Percentiles rank a stretch among this genome's conserved stretches.
These are phyloP conservation scores for Tridacna gigas DNA, from an alignment of 2,888 invertebrate genomes.

Conservation along the genomic window DNA sequence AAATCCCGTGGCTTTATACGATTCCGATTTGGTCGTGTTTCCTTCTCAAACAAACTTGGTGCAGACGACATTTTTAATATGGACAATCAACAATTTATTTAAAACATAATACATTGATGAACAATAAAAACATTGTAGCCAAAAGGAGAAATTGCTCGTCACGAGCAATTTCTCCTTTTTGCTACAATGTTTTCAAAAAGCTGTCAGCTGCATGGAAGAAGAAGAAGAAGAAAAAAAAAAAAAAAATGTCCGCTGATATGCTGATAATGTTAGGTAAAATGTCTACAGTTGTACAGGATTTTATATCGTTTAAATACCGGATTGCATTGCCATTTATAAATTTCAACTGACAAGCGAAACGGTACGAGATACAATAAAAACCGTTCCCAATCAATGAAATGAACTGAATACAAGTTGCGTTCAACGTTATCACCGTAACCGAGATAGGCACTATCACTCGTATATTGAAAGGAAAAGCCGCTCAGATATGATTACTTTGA, in stretches of 20 bases:
- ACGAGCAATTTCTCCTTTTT: too few species aligned
- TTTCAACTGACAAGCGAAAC: slow-evolving; percentile 61
- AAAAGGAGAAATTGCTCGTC: too few species aligned
- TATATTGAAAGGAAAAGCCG: slow-evolving; percentile 39
- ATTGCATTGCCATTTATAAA: slow-evolving; percentile 66
- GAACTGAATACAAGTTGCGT: slow-evolving; percentile 30
- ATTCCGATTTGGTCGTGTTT: slow-evolving; percentile 49
- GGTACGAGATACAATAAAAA: slow-evolving; percentile 56
- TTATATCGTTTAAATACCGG: slow-evolving; percentile 53
- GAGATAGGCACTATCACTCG: slow-evolving; percentile 38
- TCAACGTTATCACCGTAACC: slow-evolving; percentile 48
- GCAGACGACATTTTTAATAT: too few species aligned
- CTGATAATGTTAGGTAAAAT: slow-evolving; percentile 24
- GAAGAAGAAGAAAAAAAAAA: too few species aligned
- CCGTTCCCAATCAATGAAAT: slow-evolving; percentile 51
- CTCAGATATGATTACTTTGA: slow-evolving; percentile 47
- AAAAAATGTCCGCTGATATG: too few species aligned
- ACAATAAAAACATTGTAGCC: too few species aligned
- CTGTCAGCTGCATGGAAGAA: too few species aligned
- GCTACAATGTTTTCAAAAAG: too few species aligned
- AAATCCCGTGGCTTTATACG: slow-evolving; percentile 51
- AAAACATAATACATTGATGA: too few species aligned
- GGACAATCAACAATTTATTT: too few species aligned
- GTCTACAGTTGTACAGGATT: slow-evolving; percentile 49
- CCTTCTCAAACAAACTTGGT: too few species aligned